Evolutionary conservation across 2,113 vertebrate genomes (phyloP).

Genomic region (Sinosuthora webbiana): DNA sequence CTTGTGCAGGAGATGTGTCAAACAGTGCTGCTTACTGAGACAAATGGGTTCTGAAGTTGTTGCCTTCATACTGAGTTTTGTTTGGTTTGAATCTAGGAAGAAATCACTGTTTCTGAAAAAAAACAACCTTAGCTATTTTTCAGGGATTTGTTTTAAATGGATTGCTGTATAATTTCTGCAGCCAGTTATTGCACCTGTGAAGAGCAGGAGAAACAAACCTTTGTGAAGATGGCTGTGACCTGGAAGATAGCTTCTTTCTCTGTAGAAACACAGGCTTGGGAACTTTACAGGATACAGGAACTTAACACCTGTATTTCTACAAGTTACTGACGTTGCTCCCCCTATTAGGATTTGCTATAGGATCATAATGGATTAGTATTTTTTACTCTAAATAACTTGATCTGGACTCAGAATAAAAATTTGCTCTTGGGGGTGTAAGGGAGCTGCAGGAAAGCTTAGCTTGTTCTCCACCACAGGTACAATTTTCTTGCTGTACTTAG

Average conservation of each 20-base stretch:
- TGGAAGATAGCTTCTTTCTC: background rate
- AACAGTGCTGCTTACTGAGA: background rate
- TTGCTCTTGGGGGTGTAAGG: background rate
- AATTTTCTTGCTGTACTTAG: background rate
- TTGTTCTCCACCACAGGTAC: background rate
- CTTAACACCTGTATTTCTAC: background rate
- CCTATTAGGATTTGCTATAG: background rate
- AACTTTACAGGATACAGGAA: background rate
- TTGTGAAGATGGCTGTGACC: background rate
- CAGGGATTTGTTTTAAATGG: background rate
- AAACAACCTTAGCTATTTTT: background rate
- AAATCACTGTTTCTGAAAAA: background rate
- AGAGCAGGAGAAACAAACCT: background rate
- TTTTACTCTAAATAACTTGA: background rate
- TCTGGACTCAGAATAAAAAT: background rate
- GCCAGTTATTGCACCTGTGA: background rate
- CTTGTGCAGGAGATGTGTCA: background rate
- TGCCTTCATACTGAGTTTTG: background rate
- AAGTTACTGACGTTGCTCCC: rapidly evolving
- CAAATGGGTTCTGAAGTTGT: background rate
- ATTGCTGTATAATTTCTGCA: background rate
- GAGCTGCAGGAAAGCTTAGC: background rate
- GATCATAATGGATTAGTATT: background rate
- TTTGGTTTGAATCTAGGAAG: background rate
- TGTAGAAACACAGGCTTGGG: background rate